These are phyloP conservation scores for Drosophila pegasa DNA, from an alignment of 2,888 invertebrate species.

Conservation along the genomic window DNA sequence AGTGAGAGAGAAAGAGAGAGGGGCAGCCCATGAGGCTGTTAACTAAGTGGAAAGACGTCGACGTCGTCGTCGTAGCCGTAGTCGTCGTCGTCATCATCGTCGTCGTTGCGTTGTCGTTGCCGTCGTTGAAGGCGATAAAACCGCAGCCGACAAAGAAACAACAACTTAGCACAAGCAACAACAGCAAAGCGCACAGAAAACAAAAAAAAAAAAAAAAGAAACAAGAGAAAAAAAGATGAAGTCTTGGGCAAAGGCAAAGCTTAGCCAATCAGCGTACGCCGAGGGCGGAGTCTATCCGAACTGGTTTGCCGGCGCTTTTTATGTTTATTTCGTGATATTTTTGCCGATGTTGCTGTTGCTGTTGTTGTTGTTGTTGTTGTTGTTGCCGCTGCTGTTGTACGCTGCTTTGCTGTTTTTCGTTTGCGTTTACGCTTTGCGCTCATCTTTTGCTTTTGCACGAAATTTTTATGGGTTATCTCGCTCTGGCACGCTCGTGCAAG, in stretches of 20 bases:
- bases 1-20: not conserved
- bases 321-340: slow-evolving; percentile 68
- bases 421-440: slow-evolving; percentile 77
- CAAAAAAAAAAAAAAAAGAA: slow-evolving; percentile 28
- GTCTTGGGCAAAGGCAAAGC: slow-evolving; percentile 75
- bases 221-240: slow-evolving; percentile 70
- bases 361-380: slow-evolving; percentile 41
- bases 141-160: slow-evolving; percentile 64
- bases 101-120: slow-evolving; percentile 31
- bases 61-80: slow-evolving; percentile 30
- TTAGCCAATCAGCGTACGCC: slow-evolving; percentile 82
- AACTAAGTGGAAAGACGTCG: slow-evolving; percentile 55
- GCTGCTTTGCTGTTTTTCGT: slow-evolving; percentile 63
- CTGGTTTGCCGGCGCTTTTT: slow-evolving; percentile 77
- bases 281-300: slow-evolving; percentile 83
- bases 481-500: slow-evolving; percentile 68
- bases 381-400: slow-evolving; percentile 34
- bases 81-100: slow-evolving; percentile 28
- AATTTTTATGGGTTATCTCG: slow-evolving; percentile 82
- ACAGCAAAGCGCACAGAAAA: slow-evolving; percentile 24
- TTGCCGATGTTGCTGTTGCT: slow-evolving; percentile 52
- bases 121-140: slow-evolving; percentile 67
- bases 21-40: slow-evolving; percentile 40
- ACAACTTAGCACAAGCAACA: slow-evolving; percentile 47
- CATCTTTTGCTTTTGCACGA: slow-evolving; percentile 71